A percentile compares a stretch with the other conserved stretches of the same genome.
Evolutionary conservation across 2,113 vertebrate species (phyloP).

Genomic region (Dipodomys spectabilis): DNA sequence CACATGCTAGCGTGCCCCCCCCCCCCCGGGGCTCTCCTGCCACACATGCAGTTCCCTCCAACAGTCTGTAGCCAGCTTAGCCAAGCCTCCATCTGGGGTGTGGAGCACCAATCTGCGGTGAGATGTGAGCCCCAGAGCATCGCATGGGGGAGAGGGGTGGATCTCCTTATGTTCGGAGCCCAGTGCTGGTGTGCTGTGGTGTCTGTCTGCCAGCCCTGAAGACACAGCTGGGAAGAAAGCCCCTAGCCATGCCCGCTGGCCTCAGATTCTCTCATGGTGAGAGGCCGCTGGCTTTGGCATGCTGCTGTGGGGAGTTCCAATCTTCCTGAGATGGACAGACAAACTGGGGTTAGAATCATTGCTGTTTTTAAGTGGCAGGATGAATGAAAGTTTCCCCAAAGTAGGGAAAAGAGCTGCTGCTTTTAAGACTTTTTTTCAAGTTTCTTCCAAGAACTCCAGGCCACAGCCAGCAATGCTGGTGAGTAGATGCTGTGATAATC

Average conservation of each 20-base stretch:
- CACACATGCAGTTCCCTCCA: neutral
- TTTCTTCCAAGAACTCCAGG: neutral
- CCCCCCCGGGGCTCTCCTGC: neutral
- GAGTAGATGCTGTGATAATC: neutral
- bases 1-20: slow-evolving; percentile 35
- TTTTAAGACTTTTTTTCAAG: neutral
- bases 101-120: neutral
- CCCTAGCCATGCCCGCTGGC: neutral
- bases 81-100: slow-evolving; percentile 49
- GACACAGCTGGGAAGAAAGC: neutral
- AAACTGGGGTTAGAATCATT: neutral
- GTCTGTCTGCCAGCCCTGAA: neutral
- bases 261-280: neutral
- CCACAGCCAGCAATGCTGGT: neutral
- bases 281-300: neutral
- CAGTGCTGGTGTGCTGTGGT: accelerated
- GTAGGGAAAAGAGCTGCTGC: neutral
- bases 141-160: neutral
- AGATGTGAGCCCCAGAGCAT: neutral
- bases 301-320: neutral
- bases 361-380: neutral
- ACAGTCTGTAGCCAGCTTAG: neutral
- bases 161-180: neutral
- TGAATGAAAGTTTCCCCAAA: neutral
- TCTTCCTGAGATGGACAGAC: neutral